phyloP scores from a whole-genome alignment of 1,140 invertebrate genomes.

The Micrasema longulum region DNA sequence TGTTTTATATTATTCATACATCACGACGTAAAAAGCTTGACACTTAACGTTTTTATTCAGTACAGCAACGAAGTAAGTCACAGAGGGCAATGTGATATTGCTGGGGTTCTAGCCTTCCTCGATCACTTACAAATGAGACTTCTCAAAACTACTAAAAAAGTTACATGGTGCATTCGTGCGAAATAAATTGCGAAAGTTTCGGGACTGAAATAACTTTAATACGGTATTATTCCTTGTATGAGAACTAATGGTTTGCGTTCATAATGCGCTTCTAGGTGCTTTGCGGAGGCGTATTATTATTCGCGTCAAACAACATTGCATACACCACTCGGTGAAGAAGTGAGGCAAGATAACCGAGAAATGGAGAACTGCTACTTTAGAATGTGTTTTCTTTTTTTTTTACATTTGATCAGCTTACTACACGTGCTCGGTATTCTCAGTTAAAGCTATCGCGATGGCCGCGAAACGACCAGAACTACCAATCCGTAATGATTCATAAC shows the following conservation, averaged over 20 bases:
- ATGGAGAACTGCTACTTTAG: neutral
- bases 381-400: neutral
- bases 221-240: too few relatives aligned
- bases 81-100: too few relatives aligned
- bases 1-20: too few relatives aligned
- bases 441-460: slow-evolving; percentile 18
- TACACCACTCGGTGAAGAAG: neutral
- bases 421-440: slow-evolving; percentile 19
- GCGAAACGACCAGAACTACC: slow-evolving; percentile 6
- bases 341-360: neutral
- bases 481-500: slow-evolving; percentile 10
- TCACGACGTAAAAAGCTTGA: too few relatives aligned
- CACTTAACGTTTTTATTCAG: too few relatives aligned
- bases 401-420: neutral
- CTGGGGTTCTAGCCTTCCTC: too few relatives aligned
- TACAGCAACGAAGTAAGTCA: too few relatives aligned
- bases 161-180: too few relatives aligned
- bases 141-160: too few relatives aligned
- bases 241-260: neutral
- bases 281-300: neutral
- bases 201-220: too few relatives aligned
- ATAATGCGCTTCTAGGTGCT: neutral
- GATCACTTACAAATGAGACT: too few relatives aligned
- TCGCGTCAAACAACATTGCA: neutral
- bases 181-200: too few relatives aligned